Percentiles rank a stretch among this genome's conserved stretches.
Evolutionary conservation across 2,797 vertebrate species (phyloP).

Genomic region (Pagetopsis macropterus): DNA sequence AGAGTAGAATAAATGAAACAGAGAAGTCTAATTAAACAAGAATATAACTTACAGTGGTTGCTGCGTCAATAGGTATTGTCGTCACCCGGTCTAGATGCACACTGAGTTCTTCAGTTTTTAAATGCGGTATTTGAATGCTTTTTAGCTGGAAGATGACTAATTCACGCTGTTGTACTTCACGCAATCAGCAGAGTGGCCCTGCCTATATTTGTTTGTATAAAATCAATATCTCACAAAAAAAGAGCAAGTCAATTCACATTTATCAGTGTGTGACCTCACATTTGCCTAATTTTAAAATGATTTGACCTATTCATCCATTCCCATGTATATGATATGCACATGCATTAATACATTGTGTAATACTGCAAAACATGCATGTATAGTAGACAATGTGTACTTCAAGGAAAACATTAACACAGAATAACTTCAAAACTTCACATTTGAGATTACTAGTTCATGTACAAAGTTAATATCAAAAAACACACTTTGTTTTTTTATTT

Average conservation of each 20-base stretch:
- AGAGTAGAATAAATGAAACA: too few species aligned
- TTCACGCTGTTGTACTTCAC: too few species aligned
- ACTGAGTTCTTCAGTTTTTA: too few species aligned
- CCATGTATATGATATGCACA: conserved; percentile 1
- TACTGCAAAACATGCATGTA: conserved; percentile 11
- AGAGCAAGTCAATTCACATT: neutral
- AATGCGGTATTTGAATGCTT: too few species aligned
- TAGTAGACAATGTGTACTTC: conserved; percentile 14
- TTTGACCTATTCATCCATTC: neutral
- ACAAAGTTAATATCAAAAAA: neutral
- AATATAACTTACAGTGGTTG: too few species aligned
- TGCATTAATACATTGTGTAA: conserved; percentile 22
- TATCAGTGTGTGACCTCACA: neutral
- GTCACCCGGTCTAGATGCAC: too few species aligned
- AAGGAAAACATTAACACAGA: conserved; percentile 21
- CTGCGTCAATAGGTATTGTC: too few species aligned
- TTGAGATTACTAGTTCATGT: neutral
- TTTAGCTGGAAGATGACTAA: too few species aligned
- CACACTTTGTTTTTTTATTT: neutral
- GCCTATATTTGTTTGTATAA: too few species aligned
- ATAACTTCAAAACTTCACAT: conserved; percentile 8
- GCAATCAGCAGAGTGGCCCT: too few species aligned
- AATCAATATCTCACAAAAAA: neutral
- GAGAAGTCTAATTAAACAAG: too few species aligned
- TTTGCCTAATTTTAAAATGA: conserved; percentile 5